phyloP scores from a whole-genome alignment of 2,888 invertebrate species.

The Phorcus lineatus region DNA sequence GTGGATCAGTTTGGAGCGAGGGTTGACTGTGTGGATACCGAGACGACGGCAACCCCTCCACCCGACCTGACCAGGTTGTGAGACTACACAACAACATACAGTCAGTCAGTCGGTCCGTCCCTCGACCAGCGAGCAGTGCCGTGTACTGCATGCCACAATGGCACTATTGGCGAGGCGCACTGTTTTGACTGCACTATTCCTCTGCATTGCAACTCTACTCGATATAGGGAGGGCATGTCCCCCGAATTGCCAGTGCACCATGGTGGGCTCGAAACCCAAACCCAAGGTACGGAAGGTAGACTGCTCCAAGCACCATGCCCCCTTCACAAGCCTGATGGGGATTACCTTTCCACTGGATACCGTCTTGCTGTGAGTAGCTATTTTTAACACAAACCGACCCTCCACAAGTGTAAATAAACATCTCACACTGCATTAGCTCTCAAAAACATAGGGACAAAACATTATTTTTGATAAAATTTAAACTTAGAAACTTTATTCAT shows the following conservation, averaged over 20 bases:
- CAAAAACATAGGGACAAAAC: no score
- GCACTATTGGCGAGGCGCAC: background rate
- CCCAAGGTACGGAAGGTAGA: slow-evolving; percentile 54
- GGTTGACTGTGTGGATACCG: no score
- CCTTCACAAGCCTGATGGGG: slow-evolving; percentile 48
- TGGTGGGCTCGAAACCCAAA: slow-evolving; percentile 36
- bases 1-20: no score
- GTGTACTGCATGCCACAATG: background rate
- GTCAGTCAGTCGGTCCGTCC: no score
- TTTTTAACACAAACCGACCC: background rate
- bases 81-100: no score
- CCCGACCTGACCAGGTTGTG: no score
- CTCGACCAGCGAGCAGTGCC: no score
- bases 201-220: slow-evolving; percentile 20
- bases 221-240: slow-evolving; percentile 30
- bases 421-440: no score
- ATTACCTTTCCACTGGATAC: slow-evolving; percentile 52
- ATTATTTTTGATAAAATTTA: no score
- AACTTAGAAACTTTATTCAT: no score
- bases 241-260: slow-evolving; percentile 44
- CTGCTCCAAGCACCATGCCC: slow-evolving; percentile 53
- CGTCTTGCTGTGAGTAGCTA: slow-evolving; percentile 58
- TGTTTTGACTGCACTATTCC: background rate
- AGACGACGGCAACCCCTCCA: no score
- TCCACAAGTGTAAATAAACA: no score